Percentiles rank a stretch among this genome's conserved stretches.
phyloP scores from a whole-genome alignment of 2,113 vertebrate species.

The Phyllostomus hastatus region DNA sequence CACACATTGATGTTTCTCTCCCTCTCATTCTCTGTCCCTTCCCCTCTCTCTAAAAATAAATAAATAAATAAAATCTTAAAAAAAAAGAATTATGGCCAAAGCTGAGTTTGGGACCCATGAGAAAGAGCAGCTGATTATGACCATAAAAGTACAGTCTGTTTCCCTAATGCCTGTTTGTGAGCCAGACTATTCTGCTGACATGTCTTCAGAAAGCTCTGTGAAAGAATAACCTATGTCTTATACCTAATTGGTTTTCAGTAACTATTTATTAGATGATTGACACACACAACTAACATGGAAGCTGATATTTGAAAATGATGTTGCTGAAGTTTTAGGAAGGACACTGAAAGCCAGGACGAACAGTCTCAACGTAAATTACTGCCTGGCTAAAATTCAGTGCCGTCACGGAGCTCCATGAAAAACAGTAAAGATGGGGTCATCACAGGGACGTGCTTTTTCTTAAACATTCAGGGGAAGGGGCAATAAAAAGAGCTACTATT shows the following conservation, averaged over 20 bases:
- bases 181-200: background rate
- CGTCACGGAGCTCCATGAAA: background rate
- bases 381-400: background rate
- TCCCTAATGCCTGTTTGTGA: background rate
- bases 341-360: background rate
- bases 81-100: background rate
- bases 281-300: background rate
- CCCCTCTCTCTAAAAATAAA: too few species aligned
- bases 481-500: background rate
- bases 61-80: too few species aligned
- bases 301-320: background rate
- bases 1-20: too few species aligned
- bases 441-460: background rate
- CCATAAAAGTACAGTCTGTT: background rate
- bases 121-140: background rate
- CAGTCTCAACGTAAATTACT: background rate
- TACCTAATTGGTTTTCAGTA: background rate
- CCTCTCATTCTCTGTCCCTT: too few species aligned
- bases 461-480: background rate
- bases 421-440: background rate
- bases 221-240: background rate
- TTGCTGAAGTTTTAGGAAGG: background rate
- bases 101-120: background rate
- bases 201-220: constrained; percentile 28
- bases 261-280: constrained; percentile 7